Evolutionary conservation across 2,797 vertebrate species (phyloP).

Genomic region (Masticophis lateralis): DNA sequence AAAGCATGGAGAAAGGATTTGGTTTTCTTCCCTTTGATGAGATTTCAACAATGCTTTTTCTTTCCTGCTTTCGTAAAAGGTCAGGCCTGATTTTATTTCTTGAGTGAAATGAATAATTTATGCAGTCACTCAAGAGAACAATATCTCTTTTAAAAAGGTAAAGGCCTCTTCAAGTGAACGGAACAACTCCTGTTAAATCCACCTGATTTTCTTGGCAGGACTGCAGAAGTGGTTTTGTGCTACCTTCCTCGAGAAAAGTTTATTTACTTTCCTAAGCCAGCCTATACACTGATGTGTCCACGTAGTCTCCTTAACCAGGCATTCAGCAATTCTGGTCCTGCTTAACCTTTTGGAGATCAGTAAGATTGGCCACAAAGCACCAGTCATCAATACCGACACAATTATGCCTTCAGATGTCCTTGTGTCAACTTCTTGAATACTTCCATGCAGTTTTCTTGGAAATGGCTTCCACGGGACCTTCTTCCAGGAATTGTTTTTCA

Average conservation of each 20-base stretch:
- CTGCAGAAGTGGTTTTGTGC: background rate
- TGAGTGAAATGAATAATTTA: background rate
- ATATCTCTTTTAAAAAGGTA: background rate
- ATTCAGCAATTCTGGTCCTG: background rate
- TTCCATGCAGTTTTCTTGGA: background rate
- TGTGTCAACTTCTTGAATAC: background rate
- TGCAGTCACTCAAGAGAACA: background rate
- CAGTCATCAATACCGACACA: background rate
- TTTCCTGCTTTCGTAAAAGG: background rate
- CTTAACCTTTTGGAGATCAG: background rate
- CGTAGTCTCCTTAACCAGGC: background rate
- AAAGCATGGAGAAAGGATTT: background rate
- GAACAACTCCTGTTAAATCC: background rate
- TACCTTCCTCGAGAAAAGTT: background rate
- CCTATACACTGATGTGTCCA: background rate
- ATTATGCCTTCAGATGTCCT: background rate
- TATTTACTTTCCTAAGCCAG: background rate
- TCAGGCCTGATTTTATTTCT: background rate
- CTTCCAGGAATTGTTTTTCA: background rate
- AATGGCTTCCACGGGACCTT: background rate
- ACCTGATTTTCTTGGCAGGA: background rate
- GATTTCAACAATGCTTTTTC: background rate
- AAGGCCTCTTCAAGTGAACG: background rate
- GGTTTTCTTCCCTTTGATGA: background rate
- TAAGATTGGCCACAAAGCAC: background rate